Evolutionary conservation across 2,888 invertebrate genomes (phyloP), one percentile per base, ranked within the genome.

Genomic region (Sminthurides aquaticus): DNA sequence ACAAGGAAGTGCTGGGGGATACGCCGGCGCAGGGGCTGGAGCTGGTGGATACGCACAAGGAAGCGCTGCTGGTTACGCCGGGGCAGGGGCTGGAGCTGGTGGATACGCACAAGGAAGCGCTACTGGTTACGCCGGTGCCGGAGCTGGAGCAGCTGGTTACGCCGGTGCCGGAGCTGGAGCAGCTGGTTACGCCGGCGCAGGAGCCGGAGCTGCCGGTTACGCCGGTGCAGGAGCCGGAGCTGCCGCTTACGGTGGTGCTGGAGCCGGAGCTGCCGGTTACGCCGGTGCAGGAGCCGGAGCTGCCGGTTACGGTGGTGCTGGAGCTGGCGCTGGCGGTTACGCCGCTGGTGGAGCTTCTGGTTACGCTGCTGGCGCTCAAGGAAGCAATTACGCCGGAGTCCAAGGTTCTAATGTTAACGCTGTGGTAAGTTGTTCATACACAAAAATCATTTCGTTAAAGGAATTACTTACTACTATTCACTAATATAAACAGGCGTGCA

Each of bases 141-240:
- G 73, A 76, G 8, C 76, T 75, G 2, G 75, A 75, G 68, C 62
- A 25, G 79, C 28, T 75, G 11, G 79, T 79, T 49, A 78, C 77
- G 18, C 73, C 72, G 54, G 67, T 65, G 69, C 75, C 74, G 60
- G 75, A 61, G 57, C 76, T 74, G 65, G 71, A 65, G 74, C 76
- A 75, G 62, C 76, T 76, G 48, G 75, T 70, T 60, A 71, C 67
- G 71, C 75, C 76, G 66, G 71, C 67, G 70, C 74, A 70, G 57
- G 76, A 73, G 55, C 72, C 71, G 57, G 73, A 67, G 55, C 3
- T n/a, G 5, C 5, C n/a, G 24, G 24, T n/a, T 24, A 26, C 26
- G 1, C 69, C 65, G 69, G 71, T 66, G 61, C 67, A 60, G 67
- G 62, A 24, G 64, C 57, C 62, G 65, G 66, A 74, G 75, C 24